These are phyloP conservation scores for Matsumurasca onukii DNA, from an alignment of 1,140 invertebrate genomes.

Conservation along the genomic window DNA sequence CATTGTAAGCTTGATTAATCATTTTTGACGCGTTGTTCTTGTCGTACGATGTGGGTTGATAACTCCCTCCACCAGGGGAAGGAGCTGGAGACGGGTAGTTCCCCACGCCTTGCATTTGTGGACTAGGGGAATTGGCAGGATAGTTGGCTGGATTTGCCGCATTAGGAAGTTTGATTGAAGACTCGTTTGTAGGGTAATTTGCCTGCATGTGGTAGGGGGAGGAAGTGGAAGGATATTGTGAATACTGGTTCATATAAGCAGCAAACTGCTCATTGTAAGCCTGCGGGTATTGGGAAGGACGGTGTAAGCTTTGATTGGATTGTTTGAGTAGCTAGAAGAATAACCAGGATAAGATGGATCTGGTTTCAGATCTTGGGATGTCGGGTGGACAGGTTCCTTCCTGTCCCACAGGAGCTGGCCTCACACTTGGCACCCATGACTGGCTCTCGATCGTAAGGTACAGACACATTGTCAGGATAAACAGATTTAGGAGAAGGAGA, in stretches of 20 bases:
- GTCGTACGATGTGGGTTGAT: not conserved
- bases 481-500: not conserved
- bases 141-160: not conserved
- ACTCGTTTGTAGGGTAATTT: not conserved
- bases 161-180: not conserved
- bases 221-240: not conserved
- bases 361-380: slow-evolving; percentile 25
- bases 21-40: too few relatives aligned
- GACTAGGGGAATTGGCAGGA: not conserved
- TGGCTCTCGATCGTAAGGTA: slow-evolving; percentile 49
- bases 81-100: not conserved
- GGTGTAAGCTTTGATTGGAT: not conserved
- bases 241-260: not conserved
- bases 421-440: slow-evolving; percentile 54
- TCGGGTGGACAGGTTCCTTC: slow-evolving; percentile 50
- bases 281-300: slow-evolving; percentile 5
- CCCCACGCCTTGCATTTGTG: slow-evolving; percentile 7
- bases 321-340: slow-evolving; percentile 6
- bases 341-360: not conserved
- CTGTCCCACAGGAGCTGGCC: slow-evolving; percentile 62
- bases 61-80: not conserved
- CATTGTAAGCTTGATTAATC: not conserved
- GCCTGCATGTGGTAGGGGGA: not conserved
- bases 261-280: not conserved
- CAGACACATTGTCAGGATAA: slow-evolving; percentile 18